Evolutionary conservation across 2,797 vertebrate genomes (phyloP).

Genomic region (Pseudochirops corinnae): DNA sequence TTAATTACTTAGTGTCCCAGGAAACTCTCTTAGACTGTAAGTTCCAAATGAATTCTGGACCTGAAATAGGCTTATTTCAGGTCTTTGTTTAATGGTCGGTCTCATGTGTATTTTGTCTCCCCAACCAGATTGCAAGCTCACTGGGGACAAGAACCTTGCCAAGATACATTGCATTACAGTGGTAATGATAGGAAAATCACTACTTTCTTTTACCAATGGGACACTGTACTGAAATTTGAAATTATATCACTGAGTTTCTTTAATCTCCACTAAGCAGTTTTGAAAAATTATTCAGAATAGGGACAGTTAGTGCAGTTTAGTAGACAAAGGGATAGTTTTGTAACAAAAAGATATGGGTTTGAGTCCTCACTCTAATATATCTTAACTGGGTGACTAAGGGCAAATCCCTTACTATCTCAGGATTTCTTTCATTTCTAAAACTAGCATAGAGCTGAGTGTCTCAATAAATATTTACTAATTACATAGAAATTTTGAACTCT

Average conservation of each 20-base stretch:
- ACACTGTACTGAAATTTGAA: background rate
- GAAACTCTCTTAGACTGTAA: background rate
- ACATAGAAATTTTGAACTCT: background rate
- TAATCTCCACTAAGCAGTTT: background rate
- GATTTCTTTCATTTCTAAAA: background rate
- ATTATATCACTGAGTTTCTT: background rate
- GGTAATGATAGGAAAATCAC: background rate
- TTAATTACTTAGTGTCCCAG: background rate
- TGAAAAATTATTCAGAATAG: background rate
- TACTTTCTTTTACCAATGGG: background rate
- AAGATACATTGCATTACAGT: background rate
- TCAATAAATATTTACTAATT: background rate
- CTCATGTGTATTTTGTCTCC: background rate
- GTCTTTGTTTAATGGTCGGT: background rate
- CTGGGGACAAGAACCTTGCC: background rate
- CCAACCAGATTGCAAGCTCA: background rate
- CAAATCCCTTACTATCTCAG: background rate
- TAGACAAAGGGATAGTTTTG: constrained; percentile 14
- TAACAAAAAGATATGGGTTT: background rate
- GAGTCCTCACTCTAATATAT: constrained; percentile 16
- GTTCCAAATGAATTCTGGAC: background rate
- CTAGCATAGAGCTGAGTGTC: background rate
- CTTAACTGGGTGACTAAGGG: background rate
- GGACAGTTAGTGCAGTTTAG: constrained; percentile 6
- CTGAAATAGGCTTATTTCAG: background rate